Base-by-base conservation (phyloP, 2,113 vertebrate species). In the Pollimyrus isidori region DNA sequence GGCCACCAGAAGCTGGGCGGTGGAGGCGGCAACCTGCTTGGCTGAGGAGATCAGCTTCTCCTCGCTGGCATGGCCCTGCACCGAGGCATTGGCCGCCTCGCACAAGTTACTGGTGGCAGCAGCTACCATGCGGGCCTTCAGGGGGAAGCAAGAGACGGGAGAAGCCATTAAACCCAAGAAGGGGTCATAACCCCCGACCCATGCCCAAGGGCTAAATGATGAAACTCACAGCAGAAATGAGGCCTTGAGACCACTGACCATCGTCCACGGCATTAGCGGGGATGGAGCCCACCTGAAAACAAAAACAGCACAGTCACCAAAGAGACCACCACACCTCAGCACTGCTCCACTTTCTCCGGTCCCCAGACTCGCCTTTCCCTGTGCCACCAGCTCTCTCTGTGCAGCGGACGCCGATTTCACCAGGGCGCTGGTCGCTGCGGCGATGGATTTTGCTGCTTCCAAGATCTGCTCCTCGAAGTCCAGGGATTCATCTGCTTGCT, bases 381-480 rank as follows among this genome's bases (percentile, higher is more conserved):
- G 98, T 87, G 98, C 98, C 90, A 99, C 98, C 93, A 99, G 97
- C 91, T 99, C 98, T 91, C 98, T 97, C 94, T 99, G 98, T 88
- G 98, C 98, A 5, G 98, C 98, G 0, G 98, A 99, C 23, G 98
- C 98, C 0, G 98, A 99, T 92, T 99, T 99, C 92, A 99, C 98
- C 2, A 99, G 96, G 88, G 98, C 98, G 39, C 98, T 99, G 46
- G 98, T 99, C 62, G 98, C 98, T 39, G 98, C 98, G 62, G 98
- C 98, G 89, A 99, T 99, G 92, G 98, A 99, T 88, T 99, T 99
- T 46, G 98, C 98, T 42, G 98, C 98, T 94, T 99, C 98, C 89
- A 99, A 94, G 92, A 99, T 99, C 96, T 99, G 98, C 93, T 99
- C 98, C 94, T 99, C 98, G 90, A 99, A 99, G 94, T 99, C 97